Conservation (phyloP, 1,140 invertebrate genomes). For the Dysdera silvatica region DNA sequence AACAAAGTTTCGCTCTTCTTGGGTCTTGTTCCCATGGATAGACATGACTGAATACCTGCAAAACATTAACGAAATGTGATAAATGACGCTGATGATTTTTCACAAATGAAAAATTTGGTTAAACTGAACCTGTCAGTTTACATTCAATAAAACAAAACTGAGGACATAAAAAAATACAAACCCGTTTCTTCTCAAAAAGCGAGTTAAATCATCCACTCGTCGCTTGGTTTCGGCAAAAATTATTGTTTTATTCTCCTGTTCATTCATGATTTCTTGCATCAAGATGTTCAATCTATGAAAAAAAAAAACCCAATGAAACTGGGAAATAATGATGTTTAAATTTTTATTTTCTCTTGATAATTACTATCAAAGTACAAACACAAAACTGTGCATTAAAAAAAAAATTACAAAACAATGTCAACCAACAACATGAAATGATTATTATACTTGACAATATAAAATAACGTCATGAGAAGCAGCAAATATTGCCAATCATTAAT, state of each 20-base stretch:
- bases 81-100: too few species aligned
- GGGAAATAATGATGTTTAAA: too few species aligned
- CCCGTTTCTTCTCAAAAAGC: conserved; percentile 48
- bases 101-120: too few species aligned
- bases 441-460: too few species aligned
- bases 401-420: background rate
- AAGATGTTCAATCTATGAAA: conserved; percentile 14
- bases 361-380: too few species aligned
- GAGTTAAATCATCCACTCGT: conserved; percentile 50
- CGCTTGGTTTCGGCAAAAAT: conserved; percentile 55
- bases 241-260: conserved; percentile 40
- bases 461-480: too few species aligned
- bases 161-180: conserved; percentile 5
- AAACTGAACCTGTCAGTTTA: too few species aligned
- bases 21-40: conserved; percentile 51
- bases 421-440: background rate
- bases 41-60: conserved; percentile 39
- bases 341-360: too few species aligned
- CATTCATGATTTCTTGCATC: conserved; percentile 31
- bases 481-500: too few species aligned
- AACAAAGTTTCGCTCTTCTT: conserved; percentile 49
- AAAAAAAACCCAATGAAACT: background rate
- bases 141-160: too few species aligned
- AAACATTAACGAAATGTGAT: too few species aligned
- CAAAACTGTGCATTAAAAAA: background rate